Percentiles rank a stretch among this genome's conserved stretches.
These are phyloP conservation scores for Cistogaster globosa DNA, from an alignment of 2,888 invertebrate genomes.

Conservation along the genomic window DNA sequence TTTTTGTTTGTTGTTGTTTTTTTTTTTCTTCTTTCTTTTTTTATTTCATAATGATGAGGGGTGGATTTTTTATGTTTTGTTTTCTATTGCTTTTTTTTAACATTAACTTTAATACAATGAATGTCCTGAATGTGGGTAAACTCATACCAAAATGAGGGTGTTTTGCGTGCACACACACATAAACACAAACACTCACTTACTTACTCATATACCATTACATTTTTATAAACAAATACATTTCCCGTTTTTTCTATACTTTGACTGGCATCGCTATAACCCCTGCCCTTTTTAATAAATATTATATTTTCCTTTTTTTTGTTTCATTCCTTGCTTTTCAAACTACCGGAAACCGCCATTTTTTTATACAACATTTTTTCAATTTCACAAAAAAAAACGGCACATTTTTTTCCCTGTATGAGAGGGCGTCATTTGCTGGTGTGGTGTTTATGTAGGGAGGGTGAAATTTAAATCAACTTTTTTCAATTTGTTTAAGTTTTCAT, in stretches of 20 bases:
- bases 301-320: constrained; percentile 58
- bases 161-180: constrained; percentile 48
- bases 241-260: constrained; percentile 44
- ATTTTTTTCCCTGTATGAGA: constrained; percentile 60
- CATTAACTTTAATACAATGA: constrained; percentile 60
- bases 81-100: constrained; percentile 34
- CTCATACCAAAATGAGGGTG: constrained; percentile 67
- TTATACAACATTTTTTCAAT: constrained; percentile 67
- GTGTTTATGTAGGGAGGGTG: constrained; percentile 38
- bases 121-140: constrained; percentile 65
- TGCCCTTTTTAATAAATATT: constrained; percentile 58
- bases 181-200: not conserved
- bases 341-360: constrained; percentile 77
- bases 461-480: constrained; percentile 17
- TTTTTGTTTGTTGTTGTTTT: constrained; percentile 31
- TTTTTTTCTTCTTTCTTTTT: constrained; percentile 17
- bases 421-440: constrained; percentile 67
- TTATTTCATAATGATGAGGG: constrained; percentile 67
- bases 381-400: constrained; percentile 52
- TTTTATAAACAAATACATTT: constrained; percentile 18
- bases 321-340: constrained; percentile 69
- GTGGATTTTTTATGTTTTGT: constrained; percentile 66
- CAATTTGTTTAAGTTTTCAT: constrained; percentile 16
- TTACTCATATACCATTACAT: constrained; percentile 13
- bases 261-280: constrained; percentile 66